Evolutionary conservation across 2,888 invertebrate genomes (phyloP).

Genomic region (Ypsolopha scabrella): DNA sequence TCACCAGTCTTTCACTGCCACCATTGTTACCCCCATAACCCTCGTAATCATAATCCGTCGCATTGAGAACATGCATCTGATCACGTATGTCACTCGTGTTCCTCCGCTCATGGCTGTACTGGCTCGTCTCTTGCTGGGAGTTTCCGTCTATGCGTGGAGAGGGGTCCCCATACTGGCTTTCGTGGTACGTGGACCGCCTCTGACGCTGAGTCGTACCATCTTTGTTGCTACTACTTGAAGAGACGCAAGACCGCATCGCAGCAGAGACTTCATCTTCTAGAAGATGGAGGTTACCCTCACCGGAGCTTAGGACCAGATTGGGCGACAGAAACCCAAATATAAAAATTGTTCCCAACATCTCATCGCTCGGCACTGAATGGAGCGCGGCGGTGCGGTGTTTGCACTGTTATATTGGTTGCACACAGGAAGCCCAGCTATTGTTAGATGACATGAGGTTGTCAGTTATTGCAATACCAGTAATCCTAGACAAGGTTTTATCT

Average conservation of each 20-base stretch:
- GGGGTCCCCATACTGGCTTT: conserved; percentile 11
- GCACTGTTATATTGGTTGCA: not conserved
- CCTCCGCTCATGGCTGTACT: conserved; percentile 37
- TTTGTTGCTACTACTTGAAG: conserved; percentile 15
- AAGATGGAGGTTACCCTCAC: conserved; percentile 53
- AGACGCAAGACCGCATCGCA: conserved; percentile 39
- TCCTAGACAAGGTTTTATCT: not conserved
- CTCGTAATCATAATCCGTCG: conserved; percentile 33
- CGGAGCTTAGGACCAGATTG: conserved; percentile 26
- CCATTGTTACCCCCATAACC: conserved; percentile 23
- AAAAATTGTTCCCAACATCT: conserved; percentile 26
- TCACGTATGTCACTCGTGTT: conserved; percentile 29
- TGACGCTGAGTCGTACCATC: conserved; percentile 17
- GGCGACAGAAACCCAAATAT: conserved; percentile 28
- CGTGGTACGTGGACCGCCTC: conserved; percentile 18
- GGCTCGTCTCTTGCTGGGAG: conserved; percentile 24
- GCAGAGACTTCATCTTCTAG: conserved; percentile 46
- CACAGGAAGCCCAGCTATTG: conserved; percentile 8
- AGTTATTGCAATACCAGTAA: not conserved
- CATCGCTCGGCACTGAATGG: conserved; percentile 3
- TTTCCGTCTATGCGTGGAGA: conserved; percentile 30
- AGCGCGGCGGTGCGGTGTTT: conserved; percentile 1
- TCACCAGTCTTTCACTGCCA: conserved; percentile 26
- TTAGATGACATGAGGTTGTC: conserved; percentile 1
- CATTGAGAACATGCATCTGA: conserved; percentile 32